Evolutionary conservation across 1,140 invertebrate genomes (phyloP).

Genomic region (Goniozus legneri): DNA sequence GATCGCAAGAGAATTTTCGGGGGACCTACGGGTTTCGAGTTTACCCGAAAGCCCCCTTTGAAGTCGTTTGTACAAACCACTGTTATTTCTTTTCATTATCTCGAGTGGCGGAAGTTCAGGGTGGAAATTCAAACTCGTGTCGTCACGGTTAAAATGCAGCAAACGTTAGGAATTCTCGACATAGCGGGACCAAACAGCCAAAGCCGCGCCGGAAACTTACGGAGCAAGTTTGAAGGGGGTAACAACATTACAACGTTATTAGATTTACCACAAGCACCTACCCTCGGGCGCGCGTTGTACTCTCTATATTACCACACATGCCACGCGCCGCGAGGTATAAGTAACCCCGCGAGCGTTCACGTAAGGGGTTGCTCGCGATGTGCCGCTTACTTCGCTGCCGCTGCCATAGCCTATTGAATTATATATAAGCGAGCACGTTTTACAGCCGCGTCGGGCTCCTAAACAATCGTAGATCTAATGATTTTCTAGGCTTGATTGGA

Average conservation of each 20-base stretch:
- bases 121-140: too few species aligned
- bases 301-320: conserved; percentile 42
- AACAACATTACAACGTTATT: conserved; percentile 55
- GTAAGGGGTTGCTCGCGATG: conserved; percentile 12
- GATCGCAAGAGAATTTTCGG: too few species aligned
- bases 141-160: conserved; percentile 26
- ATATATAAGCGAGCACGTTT: conserved; percentile 25
- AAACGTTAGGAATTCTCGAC: conserved; percentile 40
- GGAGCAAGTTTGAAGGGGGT: conserved; percentile 37
- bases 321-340: conserved; percentile 32
- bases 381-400: conserved; percentile 11
- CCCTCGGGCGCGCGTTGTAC: conserved; percentile 40
- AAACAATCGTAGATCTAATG: too few species aligned
- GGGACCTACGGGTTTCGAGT: too few species aligned
- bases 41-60: too few species aligned
- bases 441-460: too few species aligned
- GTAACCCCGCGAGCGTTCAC: conserved; percentile 41
- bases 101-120: too few species aligned
- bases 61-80: too few species aligned
- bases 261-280: conserved; percentile 56
- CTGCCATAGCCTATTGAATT: too few species aligned
- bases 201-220: conserved; percentile 33
- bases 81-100: too few species aligned
- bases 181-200: conserved; percentile 29
- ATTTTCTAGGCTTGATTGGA: too few species aligned